Evolutionary conservation across 2,797 vertebrate genomes (phyloP).

Genomic region (Xyrichtys novacula): DNA sequence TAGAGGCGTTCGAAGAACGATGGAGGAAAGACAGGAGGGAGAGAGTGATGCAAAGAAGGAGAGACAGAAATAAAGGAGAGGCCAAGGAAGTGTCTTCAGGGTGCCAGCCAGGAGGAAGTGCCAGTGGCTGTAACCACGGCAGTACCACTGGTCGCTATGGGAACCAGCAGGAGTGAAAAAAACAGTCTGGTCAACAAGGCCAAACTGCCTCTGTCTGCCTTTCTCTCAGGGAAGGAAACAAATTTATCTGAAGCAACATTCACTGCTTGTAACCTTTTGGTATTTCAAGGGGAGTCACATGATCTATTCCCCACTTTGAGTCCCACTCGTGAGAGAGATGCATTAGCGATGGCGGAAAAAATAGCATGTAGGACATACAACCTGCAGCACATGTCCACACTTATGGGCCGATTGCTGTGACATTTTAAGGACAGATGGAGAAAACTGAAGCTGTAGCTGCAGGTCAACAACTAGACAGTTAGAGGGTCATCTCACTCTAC

Average conservation of each 20-base stretch:
- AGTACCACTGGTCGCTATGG: constrained; percentile 71
- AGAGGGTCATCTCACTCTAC: constrained; percentile 32
- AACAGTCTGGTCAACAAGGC: constrained; percentile 67
- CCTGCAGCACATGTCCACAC: constrained; percentile 55
- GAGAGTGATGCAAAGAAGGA: constrained; percentile 34
- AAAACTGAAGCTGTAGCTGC: constrained; percentile 31
- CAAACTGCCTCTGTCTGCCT: constrained; percentile 52
- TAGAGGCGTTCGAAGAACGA: constrained; percentile 68
- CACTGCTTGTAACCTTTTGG: constrained; percentile 48
- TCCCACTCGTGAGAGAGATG: constrained; percentile 22
- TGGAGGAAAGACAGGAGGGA: constrained; percentile 46
- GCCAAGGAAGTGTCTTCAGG: constrained; percentile 69
- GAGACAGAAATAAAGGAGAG: constrained; percentile 32
- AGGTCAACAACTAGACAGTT: constrained; percentile 35
- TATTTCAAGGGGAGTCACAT: constrained; percentile 34
- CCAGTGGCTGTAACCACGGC: constrained; percentile 68
- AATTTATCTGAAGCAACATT: constrained; percentile 29
- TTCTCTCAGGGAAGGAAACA: constrained; percentile 48
- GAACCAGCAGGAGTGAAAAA: constrained; percentile 61
- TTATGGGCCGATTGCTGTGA: constrained; percentile 54
- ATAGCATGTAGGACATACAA: constrained; percentile 32
- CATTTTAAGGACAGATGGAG: constrained; percentile 65
- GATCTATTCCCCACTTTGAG: constrained; percentile 5
- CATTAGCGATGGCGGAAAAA: constrained; percentile 30
- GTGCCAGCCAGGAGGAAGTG: constrained; percentile 74